These are phyloP conservation scores for Coccyzus lansbergi DNA, from an alignment of 2,797 vertebrate genomes.

Conservation along the genomic window DNA sequence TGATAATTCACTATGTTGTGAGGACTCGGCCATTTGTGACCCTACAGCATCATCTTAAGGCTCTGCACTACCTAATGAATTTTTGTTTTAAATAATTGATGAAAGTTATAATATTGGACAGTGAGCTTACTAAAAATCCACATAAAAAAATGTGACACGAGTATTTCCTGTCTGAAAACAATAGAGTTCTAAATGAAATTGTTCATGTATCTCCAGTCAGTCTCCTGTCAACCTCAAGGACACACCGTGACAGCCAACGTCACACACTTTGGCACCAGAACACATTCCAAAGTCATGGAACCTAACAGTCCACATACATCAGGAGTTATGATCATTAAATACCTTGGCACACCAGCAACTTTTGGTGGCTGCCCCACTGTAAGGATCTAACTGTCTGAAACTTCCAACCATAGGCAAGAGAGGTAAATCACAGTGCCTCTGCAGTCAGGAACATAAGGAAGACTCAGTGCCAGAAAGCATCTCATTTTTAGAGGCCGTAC, in stretches of 20 bases:
- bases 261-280: background rate
- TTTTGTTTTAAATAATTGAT: background rate
- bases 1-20: background rate
- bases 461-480: background rate
- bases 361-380: accelerated
- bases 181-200: background rate
- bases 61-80: background rate
- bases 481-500: background rate
- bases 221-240: background rate
- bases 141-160: background rate
- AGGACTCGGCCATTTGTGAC: background rate
- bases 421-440: background rate
- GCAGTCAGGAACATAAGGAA: background rate
- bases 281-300: background rate
- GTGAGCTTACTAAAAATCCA: background rate
- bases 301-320: background rate
- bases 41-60: background rate
- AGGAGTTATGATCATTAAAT: background rate
- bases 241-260: background rate
- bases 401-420: background rate
- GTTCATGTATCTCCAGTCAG: background rate
- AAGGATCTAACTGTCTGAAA: background rate
- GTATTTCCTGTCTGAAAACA: background rate
- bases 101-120: background rate
- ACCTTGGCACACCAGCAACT: background rate